Evolutionary conservation across 2,797 vertebrate genomes (phyloP).

Genomic region (Prionace glauca): DNA sequence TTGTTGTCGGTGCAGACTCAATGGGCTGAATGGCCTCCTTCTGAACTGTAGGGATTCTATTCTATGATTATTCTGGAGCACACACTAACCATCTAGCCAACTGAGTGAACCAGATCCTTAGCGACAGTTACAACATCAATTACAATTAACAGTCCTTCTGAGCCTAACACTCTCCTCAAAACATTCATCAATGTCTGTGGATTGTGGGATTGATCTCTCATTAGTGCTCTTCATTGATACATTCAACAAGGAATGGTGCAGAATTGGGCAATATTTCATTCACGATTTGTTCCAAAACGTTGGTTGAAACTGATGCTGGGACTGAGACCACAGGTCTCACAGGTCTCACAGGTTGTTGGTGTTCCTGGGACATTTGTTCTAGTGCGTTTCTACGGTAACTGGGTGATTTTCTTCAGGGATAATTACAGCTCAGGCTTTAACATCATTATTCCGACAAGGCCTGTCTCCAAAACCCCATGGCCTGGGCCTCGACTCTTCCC

Average conservation of each 20-base stretch:
- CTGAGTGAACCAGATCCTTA: background rate
- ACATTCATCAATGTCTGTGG: background rate
- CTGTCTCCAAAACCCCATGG: no score
- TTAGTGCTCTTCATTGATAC: background rate
- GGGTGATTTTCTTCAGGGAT: background rate
- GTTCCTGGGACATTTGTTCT: background rate
- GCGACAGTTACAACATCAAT: background rate
- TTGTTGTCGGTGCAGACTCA: no score
- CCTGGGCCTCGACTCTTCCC: no score
- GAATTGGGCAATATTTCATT: background rate
- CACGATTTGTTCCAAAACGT: background rate
- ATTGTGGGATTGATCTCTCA: background rate
- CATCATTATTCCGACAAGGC: no score
- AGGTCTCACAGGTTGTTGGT: background rate
- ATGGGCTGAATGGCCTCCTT: no score
- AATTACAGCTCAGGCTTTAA: no score
- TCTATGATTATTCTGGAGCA: no score
- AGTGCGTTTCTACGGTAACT: background rate
- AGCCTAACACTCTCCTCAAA: background rate
- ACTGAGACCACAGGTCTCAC: background rate
- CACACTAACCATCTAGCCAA: background rate
- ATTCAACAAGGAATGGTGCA: background rate
- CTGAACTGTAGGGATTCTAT: no score
- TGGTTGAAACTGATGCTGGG: background rate
- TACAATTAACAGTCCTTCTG: background rate